Evolutionary conservation across 2,888 invertebrate species (phyloP), one percentile per base, ranked within the genome.

Genomic region (Lasioglossum figueresi): DNA sequence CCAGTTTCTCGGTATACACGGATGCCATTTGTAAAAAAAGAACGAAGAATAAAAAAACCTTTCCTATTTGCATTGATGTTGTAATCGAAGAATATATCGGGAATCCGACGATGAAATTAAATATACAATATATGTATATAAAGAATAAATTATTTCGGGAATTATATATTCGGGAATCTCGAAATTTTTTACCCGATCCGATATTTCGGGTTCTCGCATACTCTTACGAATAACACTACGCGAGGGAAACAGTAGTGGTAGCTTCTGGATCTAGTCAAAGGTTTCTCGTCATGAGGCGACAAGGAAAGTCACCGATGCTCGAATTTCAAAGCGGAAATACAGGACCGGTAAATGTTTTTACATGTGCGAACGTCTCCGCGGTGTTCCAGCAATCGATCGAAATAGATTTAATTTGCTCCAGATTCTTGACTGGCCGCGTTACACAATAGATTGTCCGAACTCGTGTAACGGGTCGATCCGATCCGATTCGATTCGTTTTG

Each of bases 321-420:
- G 23, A 52, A 75, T 71, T 34, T 79, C 71, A 71, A 82, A 79
- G 74, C 37, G 74, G 40, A 81, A 68, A 76, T 43, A 70, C 19
- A 59, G 14, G 23, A 71, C 16, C 80, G 72, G 72, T 76, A 87
- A 88, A 89, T 88, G 87, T 88, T 90, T 89, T 88, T 84, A 87
- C 73, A 70, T 68, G 34, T 52, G 75, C 79, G 85, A 85, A 84
- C 82, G 73, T 23, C 76, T 70, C 72, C 59, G 73, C 12, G 78
- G 77, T 72, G 83, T 73, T 90, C 83, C 87, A 87, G 90, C 81
- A 89, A 91, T 84, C 86, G 85, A 87, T 84, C 79, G 80, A 90
- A 90, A 90, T 90, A 90, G 90, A 90, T 82, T 76, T 81, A 87
- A 90, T 85, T 43, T 82, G 86, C 74, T 86, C 85, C 80, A 84